A percentile compares a stretch with the other conserved stretches of the same genome.
These are phyloP conservation scores for Sigmodon hispidus DNA, from an alignment of 2,113 vertebrate species.

Conservation along the genomic window DNA sequence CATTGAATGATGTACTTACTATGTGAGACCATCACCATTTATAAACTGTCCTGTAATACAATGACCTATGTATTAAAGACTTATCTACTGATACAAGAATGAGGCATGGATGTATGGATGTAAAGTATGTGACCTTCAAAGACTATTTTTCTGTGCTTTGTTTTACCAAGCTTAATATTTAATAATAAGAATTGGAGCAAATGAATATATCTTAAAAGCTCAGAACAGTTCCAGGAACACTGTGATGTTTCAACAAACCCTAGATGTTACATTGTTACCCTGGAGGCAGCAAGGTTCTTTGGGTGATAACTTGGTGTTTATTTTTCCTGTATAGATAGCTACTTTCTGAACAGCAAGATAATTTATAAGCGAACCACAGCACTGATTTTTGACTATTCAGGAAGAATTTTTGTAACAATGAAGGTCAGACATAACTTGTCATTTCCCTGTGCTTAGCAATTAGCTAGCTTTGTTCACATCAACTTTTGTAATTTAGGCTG, in stretches of 20 bases:
- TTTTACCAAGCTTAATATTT: constrained; percentile 15
- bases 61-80: background rate
- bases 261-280: background rate
- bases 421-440: background rate
- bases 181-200: background rate
- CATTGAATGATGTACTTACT: background rate
- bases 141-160: background rate
- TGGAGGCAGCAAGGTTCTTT: background rate
- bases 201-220: background rate
- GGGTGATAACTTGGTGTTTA: background rate
- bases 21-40: background rate
- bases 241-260: background rate
- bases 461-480: background rate
- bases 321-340: background rate
- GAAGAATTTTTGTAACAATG: constrained; percentile 17
- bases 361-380: background rate
- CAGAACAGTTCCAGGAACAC: background rate
- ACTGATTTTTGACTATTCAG: background rate
- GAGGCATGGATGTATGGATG: background rate
- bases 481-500: constrained; percentile 22
- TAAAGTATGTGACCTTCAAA: constrained; percentile 14
- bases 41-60: background rate
- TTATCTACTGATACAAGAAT: background rate
- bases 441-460: constrained; percentile 30
- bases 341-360: background rate